These are phyloP conservation scores for Drosophila elegans DNA, from an alignment of 1,140 invertebrate genomes.

Conservation along the genomic window DNA sequence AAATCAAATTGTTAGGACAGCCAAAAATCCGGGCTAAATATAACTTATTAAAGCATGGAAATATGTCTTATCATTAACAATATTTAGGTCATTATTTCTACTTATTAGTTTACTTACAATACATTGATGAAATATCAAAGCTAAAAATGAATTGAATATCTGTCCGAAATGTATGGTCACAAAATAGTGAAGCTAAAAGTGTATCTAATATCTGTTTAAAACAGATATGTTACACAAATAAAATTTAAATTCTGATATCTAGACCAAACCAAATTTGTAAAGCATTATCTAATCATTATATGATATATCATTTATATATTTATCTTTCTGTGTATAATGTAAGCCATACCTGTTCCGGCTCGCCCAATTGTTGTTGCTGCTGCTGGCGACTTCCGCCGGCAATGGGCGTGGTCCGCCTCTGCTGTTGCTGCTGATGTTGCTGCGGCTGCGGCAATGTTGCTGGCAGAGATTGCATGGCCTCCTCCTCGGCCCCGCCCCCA, in stretches of 20 bases:
- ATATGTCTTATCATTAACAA: too few species aligned
- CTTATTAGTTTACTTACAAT: too few species aligned
- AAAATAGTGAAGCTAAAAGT: too few species aligned
- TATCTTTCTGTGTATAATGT: background rate
- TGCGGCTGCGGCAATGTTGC: constrained; percentile 47
- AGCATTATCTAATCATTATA: background rate
- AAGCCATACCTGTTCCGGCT: constrained; percentile 66
- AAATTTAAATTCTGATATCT: background rate
- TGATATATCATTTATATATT: too few species aligned
- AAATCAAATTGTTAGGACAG: constrained; percentile 1
- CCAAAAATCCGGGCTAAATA: too few species aligned
- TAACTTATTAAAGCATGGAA: too few species aligned
- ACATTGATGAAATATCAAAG: too few species aligned
- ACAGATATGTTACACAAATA: too few species aligned
- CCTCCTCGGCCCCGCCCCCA: constrained; percentile 27
- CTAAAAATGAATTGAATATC: too few species aligned
- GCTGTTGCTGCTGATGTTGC: constrained; percentile 40
- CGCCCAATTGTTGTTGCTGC: constrained; percentile 52
- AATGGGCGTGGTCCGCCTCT: constrained; percentile 67
- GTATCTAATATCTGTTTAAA: too few species aligned
- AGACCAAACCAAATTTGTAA: background rate
- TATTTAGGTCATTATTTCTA: too few species aligned
- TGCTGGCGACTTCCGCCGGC: constrained; percentile 57
- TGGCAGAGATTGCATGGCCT: constrained; percentile 61
- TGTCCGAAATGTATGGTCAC: too few species aligned